Evolutionary conservation across 2,113 vertebrate genomes (phyloP), one percentile per base, ranked within the genome.

Genomic region (Ivindomyrus marchei): DNA sequence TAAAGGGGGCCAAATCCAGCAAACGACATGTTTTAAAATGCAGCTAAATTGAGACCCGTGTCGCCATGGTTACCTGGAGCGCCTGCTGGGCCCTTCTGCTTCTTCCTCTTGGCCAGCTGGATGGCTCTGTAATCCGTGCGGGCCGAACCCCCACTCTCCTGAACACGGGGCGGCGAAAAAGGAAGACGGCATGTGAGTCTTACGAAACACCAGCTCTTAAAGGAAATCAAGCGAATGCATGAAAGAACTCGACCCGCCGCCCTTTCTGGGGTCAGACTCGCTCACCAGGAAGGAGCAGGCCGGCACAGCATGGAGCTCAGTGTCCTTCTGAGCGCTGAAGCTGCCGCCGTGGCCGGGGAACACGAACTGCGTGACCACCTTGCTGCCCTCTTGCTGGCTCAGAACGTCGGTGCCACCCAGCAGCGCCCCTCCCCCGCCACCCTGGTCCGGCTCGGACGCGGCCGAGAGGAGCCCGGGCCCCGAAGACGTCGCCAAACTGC

Each of bases 71-170:
- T 94, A 98, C 98, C 97, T 92, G 95, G 92, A 46, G 93, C 93
- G 92, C 91, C 94, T 42, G 94, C 93, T 2, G 96, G 92, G 6
- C 92, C 94, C 92, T 96, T 96, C 94, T 96, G 98, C 91, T 98
- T 97, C 93, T 95, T 98, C 93, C 97, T 96, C 95, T 99, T 98
- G 92, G 97, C 98, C 91, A 99, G 95, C 92, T 99, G 98, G 94
- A 99, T 97, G 89, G 98, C 98, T 95, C 97, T 97, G 94, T 97
- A 99, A 94, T 99, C 98, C 2, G 98, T 99, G 94, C 98, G 96
- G 0, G 98, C 98, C 85, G 98, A 99, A 83, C 98, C 98, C 91
- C 97, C 95, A 90, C 97, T 97, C 90, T 98, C 98, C 98, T 99
- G 90, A 62, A 47, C 50, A 85, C 1, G 13, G 88, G 45, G 15